Base-by-base conservation (phyloP, 2,797 vertebrate genomes). In the Rhinoraja longicauda region DNA sequence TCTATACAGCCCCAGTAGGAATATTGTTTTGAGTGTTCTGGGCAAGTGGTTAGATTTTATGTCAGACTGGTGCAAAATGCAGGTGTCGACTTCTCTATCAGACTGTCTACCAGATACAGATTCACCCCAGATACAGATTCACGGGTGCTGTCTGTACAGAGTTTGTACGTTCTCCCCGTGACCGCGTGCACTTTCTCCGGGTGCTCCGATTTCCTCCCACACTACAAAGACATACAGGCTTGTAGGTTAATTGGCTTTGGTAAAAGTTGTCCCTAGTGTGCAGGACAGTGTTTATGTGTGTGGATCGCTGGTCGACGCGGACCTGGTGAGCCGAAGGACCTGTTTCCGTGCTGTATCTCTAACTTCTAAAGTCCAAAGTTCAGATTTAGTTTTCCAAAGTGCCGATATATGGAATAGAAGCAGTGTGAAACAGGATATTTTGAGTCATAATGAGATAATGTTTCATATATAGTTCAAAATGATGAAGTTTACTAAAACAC, bases 401-500 rank as follows among this genome's bases (percentile, higher is more conserved):
- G 45, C 45, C 10, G 24, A 24, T 57, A 82, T 29, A 8, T 82
- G 32, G 26, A 64, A 59, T 29, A 64, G 29, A 19, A 86, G 57
- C 15, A 17, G 15, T 6, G 5, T 86, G 82, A 86, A 86, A 59
- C 59, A 64, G 57, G 59, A 59, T 62, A 62, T 86, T 70, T 70
- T 84, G 45, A 84, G 79, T 57, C 82, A 32, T 15, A 62, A 53
- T 4, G 29, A 86, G n/a, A 59, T 19, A 57, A 86, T 86, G 59
- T 32, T 86, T 86, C 82, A 86, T 62, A 86, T 86, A 62, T 86
- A 86, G 57, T n/a, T 86, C 82, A 86, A 86, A 86, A 86, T 86
- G 29, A 86, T 5, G 57, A 86, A 53, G 86, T 29, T 86, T 62
- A 7, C 13, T 29, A 62, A 86, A 26, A 7, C 29, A 64, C n/a